A percentile compares a stretch with the other conserved stretches of the same genome.
These are phyloP conservation scores for Chrysolina haemoptera DNA, from an alignment of 2,888 invertebrate genomes.

Conservation along the genomic window DNA sequence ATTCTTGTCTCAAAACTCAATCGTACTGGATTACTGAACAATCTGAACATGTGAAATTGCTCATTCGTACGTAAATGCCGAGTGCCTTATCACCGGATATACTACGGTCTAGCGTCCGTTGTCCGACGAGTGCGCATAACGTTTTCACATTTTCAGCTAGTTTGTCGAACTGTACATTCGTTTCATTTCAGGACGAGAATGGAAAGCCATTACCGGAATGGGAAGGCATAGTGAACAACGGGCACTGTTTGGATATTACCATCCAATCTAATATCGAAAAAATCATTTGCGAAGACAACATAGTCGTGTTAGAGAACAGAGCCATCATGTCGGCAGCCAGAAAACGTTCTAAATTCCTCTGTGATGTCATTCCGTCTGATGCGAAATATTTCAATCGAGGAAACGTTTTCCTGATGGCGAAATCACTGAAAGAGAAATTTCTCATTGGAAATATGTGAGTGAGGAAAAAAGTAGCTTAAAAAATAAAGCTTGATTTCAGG, in stretches of 20 bases:
- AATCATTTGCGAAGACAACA: constrained; percentile 64
- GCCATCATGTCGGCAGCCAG: constrained; percentile 62
- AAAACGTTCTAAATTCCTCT: constrained; percentile 54
- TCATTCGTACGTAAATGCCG: too few relatives aligned
- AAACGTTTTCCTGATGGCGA: constrained; percentile 58
- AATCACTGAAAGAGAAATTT: constrained; percentile 57
- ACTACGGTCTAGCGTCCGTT: too few relatives aligned
- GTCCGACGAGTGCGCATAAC: too few relatives aligned
- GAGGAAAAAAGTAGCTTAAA: too few relatives aligned
- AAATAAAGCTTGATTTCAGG: too few relatives aligned
- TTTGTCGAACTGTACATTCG: background rate
- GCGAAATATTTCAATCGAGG: constrained; percentile 56
- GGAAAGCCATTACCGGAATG: constrained; percentile 56
- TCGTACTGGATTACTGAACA: too few relatives aligned
- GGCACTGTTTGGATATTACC: constrained; percentile 65
- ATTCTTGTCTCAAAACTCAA: too few relatives aligned
- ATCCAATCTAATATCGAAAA: constrained; percentile 58
- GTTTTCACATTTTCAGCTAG: too few relatives aligned
- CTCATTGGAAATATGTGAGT: constrained; percentile 62
- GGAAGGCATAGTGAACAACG: constrained; percentile 63
- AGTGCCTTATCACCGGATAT: too few relatives aligned
- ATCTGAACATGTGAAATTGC: too few relatives aligned
- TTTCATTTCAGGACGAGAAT: constrained; percentile 47
- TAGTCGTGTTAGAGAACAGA: constrained; percentile 67
- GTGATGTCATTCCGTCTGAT: constrained; percentile 55